Base-by-base conservation (phyloP, 2,113 vertebrate genomes). In the Puntigrus tetrazona region DNA sequence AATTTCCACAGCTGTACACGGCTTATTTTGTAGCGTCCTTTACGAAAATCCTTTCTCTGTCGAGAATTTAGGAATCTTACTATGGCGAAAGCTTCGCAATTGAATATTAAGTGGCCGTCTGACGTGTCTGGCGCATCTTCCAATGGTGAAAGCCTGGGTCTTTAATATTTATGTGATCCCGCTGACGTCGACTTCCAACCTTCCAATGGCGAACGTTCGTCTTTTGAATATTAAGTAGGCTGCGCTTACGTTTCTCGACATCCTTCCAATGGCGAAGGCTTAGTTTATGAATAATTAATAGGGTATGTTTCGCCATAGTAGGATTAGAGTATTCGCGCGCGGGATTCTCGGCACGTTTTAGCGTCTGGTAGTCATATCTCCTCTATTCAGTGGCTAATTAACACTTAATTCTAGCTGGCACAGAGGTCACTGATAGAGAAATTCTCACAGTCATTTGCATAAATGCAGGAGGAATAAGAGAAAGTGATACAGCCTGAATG, bases 341-440 rank as follows among this genome's bases (percentile, higher is more conserved):
- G 13, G 36, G 36, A 61, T 41, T 61, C 76, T 14, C n/a, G 1
- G 76, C 76, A 52, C 29, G 47, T 52, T 45, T 43, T 73, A 73
- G 8, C 47, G 20, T 57, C 75, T 57, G 18, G 10, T 41, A 5
- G 34, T 78, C 55, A 61, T n/a, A 78, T 78, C 22, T 61, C 36
- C 10, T 27, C 34, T 13, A 69, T 82, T 82, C 27, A 86, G 4
- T 31, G 36, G 5, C 59, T 78, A 78, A 86, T 86, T 82, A 82
- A 78, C 74, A 52, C 70, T 85, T 82, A 10, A 82, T 77, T 25
- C 45, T 29, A 69, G 18, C 7, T 16, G 22, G 13, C n/a, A 29
- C 52, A 38, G 22, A 63, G 77, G 77, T 61, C 77, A 79, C 45
- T 38, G 34, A 84, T 85, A 25, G 22, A 81, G n/a, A 78, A 8